Conservation (phyloP, 2,888 invertebrate genomes). For the Fabriciana adippe region DNA sequence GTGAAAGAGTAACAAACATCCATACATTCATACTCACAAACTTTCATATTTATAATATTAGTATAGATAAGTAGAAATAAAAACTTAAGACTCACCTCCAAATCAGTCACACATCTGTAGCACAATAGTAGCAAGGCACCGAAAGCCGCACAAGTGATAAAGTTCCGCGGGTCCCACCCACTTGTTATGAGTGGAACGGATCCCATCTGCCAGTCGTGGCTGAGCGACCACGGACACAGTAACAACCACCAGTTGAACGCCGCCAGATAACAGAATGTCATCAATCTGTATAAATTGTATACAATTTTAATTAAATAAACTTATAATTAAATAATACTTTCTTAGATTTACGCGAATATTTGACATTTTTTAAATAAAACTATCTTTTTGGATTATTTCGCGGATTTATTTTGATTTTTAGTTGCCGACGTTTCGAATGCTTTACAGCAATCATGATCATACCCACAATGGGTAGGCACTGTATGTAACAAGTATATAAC, state of each 20-base stretch:
- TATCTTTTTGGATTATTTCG: too few species aligned
- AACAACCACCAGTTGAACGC: constrained; percentile 93
- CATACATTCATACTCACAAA: too few species aligned
- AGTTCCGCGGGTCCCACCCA: constrained; percentile 86
- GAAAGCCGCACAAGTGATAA: constrained; percentile 87
- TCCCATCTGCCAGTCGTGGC: constrained; percentile 96
- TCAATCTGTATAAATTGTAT: constrained; percentile 75
- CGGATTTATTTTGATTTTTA: too few species aligned
- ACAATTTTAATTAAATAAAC: background rate
- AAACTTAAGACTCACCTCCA: constrained; percentile 81
- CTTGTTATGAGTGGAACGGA: constrained; percentile 89
- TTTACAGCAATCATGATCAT: too few species aligned
- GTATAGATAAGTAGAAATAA: background rate
- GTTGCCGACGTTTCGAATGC: too few species aligned
- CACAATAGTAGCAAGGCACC: constrained; percentile 84
- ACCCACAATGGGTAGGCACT: too few species aligned
- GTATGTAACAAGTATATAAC: too few species aligned
- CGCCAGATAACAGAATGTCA: constrained; percentile 91
- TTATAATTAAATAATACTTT: too few species aligned
- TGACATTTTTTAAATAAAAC: too few species aligned
- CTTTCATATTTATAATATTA: too few species aligned
- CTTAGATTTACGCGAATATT: too few species aligned
- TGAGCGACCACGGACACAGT: constrained; percentile 88
- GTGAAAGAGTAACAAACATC: too few species aligned
- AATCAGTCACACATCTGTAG: constrained; percentile 85